Evolutionary conservation across 2,888 invertebrate species (phyloP).

Genomic region (Ariolimax columbianus): DNA sequence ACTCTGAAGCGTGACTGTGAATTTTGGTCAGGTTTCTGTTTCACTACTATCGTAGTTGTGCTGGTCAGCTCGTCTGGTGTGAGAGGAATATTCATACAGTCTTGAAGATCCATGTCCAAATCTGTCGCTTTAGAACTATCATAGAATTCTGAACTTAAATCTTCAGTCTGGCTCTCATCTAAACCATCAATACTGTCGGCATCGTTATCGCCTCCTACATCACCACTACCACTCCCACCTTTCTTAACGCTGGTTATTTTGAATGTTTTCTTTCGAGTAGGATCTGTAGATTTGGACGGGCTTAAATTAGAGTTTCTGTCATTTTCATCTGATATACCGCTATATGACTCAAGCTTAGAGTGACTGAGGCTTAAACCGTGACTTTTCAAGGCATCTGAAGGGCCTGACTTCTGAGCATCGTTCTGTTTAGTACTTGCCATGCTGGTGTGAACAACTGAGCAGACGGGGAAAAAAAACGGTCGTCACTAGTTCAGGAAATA

Average conservation of each 20-base stretch:
- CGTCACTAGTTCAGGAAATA: neutral
- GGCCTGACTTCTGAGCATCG: neutral
- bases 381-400: neutral
- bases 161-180: constrained; percentile 94
- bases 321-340: constrained; percentile 42
- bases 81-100: constrained; percentile 63
- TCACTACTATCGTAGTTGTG: constrained; percentile 49
- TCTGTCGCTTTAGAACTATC: constrained; percentile 89
- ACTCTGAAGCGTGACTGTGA: constrained; percentile 88
- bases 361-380: constrained; percentile 1
- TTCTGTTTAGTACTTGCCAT: constrained; percentile 39
- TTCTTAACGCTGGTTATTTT: constrained; percentile 91
- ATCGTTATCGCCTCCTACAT: constrained; percentile 79
- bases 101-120: constrained; percentile 61
- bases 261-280: constrained; percentile 92
- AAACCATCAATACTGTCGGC: constrained; percentile 88
- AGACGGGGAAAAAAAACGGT: neutral
- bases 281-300: constrained; percentile 56
- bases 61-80: constrained; percentile 75
- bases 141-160: constrained; percentile 82
- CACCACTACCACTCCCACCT: constrained; percentile 60
- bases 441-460: neutral
- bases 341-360: constrained; percentile 29
- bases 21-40: constrained; percentile 64
- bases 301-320: constrained; percentile 45